These are phyloP conservation scores for Ornithoptera priamus DNA, from an alignment of 2,888 invertebrate genomes.

Conservation along the genomic window DNA sequence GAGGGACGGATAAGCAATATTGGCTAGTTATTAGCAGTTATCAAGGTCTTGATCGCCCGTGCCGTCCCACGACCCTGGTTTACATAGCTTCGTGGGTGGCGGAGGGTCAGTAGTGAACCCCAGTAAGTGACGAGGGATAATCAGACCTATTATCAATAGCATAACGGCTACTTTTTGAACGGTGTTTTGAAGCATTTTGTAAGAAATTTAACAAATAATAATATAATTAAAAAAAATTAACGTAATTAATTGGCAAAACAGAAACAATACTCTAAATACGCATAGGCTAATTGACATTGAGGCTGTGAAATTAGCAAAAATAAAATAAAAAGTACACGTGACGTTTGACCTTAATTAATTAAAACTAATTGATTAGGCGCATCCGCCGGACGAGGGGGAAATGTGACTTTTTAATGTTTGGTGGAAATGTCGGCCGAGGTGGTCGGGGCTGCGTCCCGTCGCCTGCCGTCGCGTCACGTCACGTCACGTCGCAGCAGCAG, in stretches of 20 bases:
- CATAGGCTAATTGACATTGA: slow-evolving; percentile 80
- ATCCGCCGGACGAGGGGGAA: slow-evolving; percentile 56
- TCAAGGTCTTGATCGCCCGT: slow-evolving; percentile 45
- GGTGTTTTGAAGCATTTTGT: slow-evolving; percentile 79
- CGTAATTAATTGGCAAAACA: slow-evolving; percentile 77
- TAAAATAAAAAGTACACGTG: slow-evolving; percentile 63
- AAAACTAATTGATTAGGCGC: slow-evolving; percentile 59
- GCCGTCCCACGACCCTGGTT: slow-evolving; percentile 53
- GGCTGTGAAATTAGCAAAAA: slow-evolving; percentile 81
- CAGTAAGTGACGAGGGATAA: slow-evolving; percentile 68
- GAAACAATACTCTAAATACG: slow-evolving; percentile 78
- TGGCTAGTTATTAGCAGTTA: slow-evolving; percentile 26
- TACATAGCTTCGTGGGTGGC: slow-evolving; percentile 48
- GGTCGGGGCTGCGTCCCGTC: slow-evolving; percentile 26
- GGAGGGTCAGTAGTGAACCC: slow-evolving; percentile 48
- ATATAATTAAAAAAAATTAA: slow-evolving; percentile 57
- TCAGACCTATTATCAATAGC: slow-evolving; percentile 72
- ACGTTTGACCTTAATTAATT: slow-evolving; percentile 69
- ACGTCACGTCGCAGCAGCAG: too few species aligned
- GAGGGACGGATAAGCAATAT: slow-evolving; percentile 25
- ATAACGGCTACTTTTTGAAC: slow-evolving; percentile 77
- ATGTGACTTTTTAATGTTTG: slow-evolving; percentile 39
- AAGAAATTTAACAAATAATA: slow-evolving; percentile 50
- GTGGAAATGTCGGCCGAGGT: slow-evolving; percentile 41
- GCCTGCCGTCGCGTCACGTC: too few species aligned